Percentiles rank a stretch among this genome's conserved stretches.
phyloP scores from a whole-genome alignment of 2,797 vertebrate genomes.

The Apodemus agrarius region DNA sequence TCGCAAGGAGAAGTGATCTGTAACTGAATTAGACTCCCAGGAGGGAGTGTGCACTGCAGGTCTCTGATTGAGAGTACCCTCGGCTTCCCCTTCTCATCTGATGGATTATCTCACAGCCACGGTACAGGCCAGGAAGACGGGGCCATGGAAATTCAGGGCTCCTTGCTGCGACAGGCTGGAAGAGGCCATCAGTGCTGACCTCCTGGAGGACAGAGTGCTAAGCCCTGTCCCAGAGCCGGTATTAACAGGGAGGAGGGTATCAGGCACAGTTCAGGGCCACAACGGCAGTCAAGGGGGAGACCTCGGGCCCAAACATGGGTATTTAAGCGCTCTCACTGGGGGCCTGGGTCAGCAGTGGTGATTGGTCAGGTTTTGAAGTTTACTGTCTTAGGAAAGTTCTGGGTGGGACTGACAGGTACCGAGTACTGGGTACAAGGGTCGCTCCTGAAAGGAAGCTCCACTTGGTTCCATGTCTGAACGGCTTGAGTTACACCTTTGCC shows the following conservation, averaged over 20 bases:
- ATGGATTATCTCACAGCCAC: background rate
- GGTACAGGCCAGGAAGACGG: background rate
- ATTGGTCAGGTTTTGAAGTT: background rate
- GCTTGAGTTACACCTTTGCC: background rate
- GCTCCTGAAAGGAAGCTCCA: background rate
- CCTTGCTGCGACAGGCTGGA: background rate
- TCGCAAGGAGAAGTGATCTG: slow-evolving; percentile 56
- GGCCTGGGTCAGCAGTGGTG: background rate
- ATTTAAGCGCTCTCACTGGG: background rate
- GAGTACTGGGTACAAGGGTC: background rate
- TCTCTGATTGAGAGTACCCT: background rate
- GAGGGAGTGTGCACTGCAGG: background rate
- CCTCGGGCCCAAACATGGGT: rapidly evolving
- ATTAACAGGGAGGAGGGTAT: background rate
- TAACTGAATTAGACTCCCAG: slow-evolving; percentile 10
- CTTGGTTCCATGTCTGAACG: background rate
- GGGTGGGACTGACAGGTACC: background rate
- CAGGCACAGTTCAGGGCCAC: background rate
- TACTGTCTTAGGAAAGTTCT: background rate
- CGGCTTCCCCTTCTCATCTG: background rate
- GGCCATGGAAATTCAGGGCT: background rate
- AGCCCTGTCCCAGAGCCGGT: background rate
- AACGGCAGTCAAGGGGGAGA: background rate
- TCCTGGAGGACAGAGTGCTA: background rate
- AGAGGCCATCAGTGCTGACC: background rate